Conservation (phyloP, 2,113 vertebrate species). For the Asarcornis scutulata region DNA sequence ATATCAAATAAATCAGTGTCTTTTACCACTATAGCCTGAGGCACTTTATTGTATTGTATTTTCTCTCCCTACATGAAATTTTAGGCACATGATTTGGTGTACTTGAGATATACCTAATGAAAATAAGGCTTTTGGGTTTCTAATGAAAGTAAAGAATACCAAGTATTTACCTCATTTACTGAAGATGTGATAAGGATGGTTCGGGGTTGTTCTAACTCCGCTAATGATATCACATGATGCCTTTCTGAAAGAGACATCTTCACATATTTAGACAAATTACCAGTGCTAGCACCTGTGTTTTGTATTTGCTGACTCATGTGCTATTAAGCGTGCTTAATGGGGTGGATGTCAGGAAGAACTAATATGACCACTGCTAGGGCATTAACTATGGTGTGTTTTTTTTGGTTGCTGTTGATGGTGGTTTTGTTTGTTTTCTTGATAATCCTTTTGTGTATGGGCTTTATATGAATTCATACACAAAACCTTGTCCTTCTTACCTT, state of each 20-base stretch:
- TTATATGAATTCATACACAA: background rate
- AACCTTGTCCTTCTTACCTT: background rate
- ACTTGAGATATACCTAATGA: background rate
- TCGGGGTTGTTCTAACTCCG: background rate
- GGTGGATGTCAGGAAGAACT: background rate
- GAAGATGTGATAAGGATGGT: background rate
- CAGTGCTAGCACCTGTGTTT: background rate
- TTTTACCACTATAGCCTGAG: conserved; percentile 15
- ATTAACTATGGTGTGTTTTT: background rate
- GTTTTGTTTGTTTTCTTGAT: background rate
- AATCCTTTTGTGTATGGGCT: background rate
- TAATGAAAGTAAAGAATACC: background rate
- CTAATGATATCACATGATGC: background rate
- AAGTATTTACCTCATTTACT: background rate
- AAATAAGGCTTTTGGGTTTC: background rate
- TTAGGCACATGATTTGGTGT: background rate
- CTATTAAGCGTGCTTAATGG: background rate
- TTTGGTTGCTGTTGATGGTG: too few species aligned
- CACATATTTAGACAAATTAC: background rate
- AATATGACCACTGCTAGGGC: background rate
- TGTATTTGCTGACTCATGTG: conserved; percentile 26
- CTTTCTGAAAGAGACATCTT: background rate
- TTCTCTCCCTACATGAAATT: background rate
- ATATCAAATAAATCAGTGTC: conserved; percentile 58
- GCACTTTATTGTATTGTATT: background rate